A percentile compares a stretch with the other conserved stretches of the same genome.
These are phyloP conservation scores for Papilio demoleus DNA, from an alignment of 2,888 invertebrate species.

Conservation along the genomic window DNA sequence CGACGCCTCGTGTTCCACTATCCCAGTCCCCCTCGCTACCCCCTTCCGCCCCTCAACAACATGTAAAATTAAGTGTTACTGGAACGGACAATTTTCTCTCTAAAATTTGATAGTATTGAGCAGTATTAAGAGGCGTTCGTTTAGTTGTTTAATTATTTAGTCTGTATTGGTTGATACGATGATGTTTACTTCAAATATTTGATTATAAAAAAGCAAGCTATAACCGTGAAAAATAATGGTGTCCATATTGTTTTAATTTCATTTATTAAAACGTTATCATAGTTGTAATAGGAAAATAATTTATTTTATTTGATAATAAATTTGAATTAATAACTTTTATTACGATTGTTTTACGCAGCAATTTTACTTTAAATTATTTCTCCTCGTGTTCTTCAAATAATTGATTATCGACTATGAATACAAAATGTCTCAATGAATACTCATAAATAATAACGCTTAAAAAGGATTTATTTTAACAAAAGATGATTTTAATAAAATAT, in stretches of 20 bases:
- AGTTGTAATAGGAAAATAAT: neutral
- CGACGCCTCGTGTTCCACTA: constrained; percentile 57
- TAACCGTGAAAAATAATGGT: neutral
- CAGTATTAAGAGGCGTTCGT: neutral
- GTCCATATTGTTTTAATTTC: too few species aligned
- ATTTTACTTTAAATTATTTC: neutral
- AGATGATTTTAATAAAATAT: neutral
- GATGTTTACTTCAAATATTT: too few species aligned
- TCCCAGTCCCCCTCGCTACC: constrained; percentile 64
- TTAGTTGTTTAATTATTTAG: neutral
- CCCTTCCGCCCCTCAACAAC: constrained; percentile 61
- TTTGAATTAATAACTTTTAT: neutral
- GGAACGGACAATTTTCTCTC: constrained; percentile 56
- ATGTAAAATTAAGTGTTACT: constrained; percentile 65
- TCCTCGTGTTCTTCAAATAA: neutral
- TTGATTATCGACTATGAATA: neutral
- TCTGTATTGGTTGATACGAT: neutral
- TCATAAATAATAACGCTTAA: too few species aligned
- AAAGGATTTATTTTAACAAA: neutral
- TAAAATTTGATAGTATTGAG: constrained; percentile 15
- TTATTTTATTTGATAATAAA: neutral
- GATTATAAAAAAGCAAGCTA: too few species aligned
- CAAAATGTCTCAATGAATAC: too few species aligned
- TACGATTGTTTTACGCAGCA: neutral
- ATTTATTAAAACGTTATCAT: neutral